Evolutionary conservation across 1,140 invertebrate genomes (phyloP).

Genomic region (Gryon sp.): DNA sequence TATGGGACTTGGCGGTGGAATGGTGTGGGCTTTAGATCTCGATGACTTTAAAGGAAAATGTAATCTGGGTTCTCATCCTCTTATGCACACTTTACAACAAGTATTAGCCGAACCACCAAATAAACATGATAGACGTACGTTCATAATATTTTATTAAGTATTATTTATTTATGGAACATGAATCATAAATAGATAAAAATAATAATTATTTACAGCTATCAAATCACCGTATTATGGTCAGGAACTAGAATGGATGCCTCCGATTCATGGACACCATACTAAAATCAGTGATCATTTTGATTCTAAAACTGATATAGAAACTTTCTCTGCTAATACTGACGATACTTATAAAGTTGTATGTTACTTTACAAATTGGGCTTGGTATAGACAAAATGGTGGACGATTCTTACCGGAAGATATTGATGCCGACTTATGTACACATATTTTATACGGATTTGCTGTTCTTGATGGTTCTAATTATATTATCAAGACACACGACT

Average conservation of each 20-base stretch:
- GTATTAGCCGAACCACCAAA: conserved; percentile 81
- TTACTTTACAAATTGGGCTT: conserved; percentile 85
- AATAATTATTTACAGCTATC: conserved; percentile 65
- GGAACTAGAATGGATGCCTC: conserved; percentile 66
- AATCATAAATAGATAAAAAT: conserved; percentile 1
- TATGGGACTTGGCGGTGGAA: conserved; percentile 89
- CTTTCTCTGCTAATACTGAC: conserved; percentile 3
- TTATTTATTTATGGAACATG: not conserved
- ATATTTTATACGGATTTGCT: conserved; percentile 85
- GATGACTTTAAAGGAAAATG: conserved; percentile 79
- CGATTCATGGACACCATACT: not conserved
- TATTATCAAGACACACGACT: conserved; percentile 82
- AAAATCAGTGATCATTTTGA: not conserved
- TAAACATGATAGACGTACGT: conserved; percentile 70
- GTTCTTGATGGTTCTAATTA: conserved; percentile 80
- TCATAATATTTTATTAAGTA: conserved; percentile 2
- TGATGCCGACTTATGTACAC: conserved; percentile 84
- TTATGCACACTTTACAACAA: conserved; percentile 85
- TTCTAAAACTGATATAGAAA: conserved; percentile 4
- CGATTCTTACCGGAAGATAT: conserved; percentile 83
- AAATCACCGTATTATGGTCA: conserved; percentile 64
- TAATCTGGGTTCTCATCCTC: conserved; percentile 84
- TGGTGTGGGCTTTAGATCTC: conserved; percentile 92
- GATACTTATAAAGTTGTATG: conserved; percentile 82
- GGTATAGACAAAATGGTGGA: conserved; percentile 82